Conservation (phyloP, 2,888 invertebrate genomes). For the Monoplex corrugatus region DNA sequence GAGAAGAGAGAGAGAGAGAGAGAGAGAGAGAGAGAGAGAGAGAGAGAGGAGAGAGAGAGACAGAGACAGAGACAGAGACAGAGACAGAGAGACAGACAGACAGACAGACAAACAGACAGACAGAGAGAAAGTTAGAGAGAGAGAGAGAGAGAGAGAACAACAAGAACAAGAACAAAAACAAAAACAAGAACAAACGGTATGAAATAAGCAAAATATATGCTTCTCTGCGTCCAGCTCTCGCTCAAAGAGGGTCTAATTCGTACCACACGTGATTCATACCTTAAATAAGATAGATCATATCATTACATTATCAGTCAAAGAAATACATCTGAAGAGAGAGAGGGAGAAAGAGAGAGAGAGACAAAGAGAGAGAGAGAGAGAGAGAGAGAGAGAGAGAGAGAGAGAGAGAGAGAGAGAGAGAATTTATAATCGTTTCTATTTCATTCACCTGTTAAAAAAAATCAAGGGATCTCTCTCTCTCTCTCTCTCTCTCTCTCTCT, state of each 20-base stretch:
- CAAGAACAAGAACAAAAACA: no score
- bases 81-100: background rate
- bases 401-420: conserved; percentile 4
- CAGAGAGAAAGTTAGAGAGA: background rate
- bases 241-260: no score
- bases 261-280: no score
- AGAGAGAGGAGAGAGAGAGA: background rate
- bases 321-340: background rate
- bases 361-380: background rate
- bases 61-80: background rate
- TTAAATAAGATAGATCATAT: no score
- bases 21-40: background rate
- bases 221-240: no score
- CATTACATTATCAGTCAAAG: no score
- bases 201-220: no score
- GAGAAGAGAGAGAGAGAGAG: background rate
- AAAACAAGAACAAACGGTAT: no score
- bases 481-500: background rate
- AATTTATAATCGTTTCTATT: no score
- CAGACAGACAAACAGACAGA: background rate
- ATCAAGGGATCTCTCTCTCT: background rate
- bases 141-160: background rate
- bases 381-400: conserved; percentile 24
- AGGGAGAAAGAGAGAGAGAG: background rate
- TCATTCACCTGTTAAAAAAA: no score